These are phyloP conservation scores for Carpatolechia fugitivella DNA, from an alignment of 2,888 invertebrate species.

Conservation along the genomic window DNA sequence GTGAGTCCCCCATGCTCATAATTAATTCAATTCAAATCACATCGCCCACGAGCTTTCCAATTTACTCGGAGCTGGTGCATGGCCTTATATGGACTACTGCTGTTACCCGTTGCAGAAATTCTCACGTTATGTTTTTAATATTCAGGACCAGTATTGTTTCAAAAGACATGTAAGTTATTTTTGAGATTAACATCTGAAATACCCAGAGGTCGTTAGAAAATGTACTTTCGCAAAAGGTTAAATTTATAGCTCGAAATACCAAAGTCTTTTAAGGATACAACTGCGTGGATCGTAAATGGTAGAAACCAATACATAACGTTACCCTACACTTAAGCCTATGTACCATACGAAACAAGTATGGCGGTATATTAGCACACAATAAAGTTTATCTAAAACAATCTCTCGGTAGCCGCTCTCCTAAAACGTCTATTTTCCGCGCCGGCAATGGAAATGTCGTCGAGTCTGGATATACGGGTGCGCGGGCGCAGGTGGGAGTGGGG, in stretches of 20 bases:
- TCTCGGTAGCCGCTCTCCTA: constrained; percentile 55
- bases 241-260: background rate
- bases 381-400: constrained; percentile 63
- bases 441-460: constrained; percentile 68
- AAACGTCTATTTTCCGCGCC: constrained; percentile 68
- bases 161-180: constrained; percentile 6
- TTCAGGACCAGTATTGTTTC: constrained; percentile 20
- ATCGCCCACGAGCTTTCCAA: constrained; percentile 65
- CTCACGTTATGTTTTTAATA: constrained; percentile 35
- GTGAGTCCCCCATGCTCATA: constrained; percentile 60
- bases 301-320: constrained; percentile 6
- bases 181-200: background rate
- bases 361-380: constrained; percentile 70
- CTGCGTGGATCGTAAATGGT: constrained; percentile 1
- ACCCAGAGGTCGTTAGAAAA: too few relatives aligned
- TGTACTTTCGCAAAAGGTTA: background rate
- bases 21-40: constrained; percentile 76
- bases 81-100: constrained; percentile 50
- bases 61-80: constrained; percentile 52
- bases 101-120: constrained; percentile 43
- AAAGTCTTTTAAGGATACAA: background rate
- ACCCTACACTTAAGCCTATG: constrained; percentile 15
- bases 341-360: constrained; percentile 40
- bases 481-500: constrained; percentile 36
- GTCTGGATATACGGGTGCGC: constrained; percentile 65